Evolutionary conservation across 1,140 invertebrate species (phyloP).

Genomic region (Ceratina japonica): DNA sequence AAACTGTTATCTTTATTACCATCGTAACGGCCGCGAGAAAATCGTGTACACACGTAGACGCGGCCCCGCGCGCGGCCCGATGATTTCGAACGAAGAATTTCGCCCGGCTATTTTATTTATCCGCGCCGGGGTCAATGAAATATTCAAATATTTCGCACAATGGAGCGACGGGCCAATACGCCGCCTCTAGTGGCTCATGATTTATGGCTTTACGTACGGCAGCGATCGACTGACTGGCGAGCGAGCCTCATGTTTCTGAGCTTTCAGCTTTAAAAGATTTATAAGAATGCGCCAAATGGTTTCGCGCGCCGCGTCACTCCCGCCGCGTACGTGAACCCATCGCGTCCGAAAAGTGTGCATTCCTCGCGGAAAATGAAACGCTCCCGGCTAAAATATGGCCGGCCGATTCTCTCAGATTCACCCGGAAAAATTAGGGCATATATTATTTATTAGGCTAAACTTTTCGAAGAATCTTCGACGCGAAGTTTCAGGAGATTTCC

Average conservation of each 20-base stretch:
- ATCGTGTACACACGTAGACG: slow-evolving; percentile 7
- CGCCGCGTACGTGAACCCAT: not conserved
- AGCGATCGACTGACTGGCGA: slow-evolving; percentile 40
- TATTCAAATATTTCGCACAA: slow-evolving; percentile 45
- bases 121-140: slow-evolving; percentile 35
- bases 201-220: slow-evolving; percentile 42
- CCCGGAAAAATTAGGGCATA: too few relatives aligned
- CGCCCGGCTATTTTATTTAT: slow-evolving; percentile 34
- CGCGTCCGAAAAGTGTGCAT: not conserved
- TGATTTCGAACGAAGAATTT: slow-evolving; percentile 8
- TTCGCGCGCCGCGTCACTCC: slow-evolving; percentile 25
- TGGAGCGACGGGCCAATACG: slow-evolving; percentile 33
- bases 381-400: not conserved
- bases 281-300: slow-evolving; percentile 39
- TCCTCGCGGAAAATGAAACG: not conserved
- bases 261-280: slow-evolving; percentile 49
- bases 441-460: too few relatives aligned
- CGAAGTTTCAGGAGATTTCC: too few relatives aligned
- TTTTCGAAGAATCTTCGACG: too few relatives aligned
- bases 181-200: slow-evolving; percentile 23
- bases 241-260: slow-evolving; percentile 15
- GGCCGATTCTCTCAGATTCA: too few relatives aligned
- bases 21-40: slow-evolving; percentile 32
- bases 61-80: not conserved
- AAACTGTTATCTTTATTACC: slow-evolving; percentile 42